Percentiles rank a stretch among this genome's conserved stretches.
Evolutionary conservation across 2,888 invertebrate genomes (phyloP).

Genomic region (Napeogenes inachia): DNA sequence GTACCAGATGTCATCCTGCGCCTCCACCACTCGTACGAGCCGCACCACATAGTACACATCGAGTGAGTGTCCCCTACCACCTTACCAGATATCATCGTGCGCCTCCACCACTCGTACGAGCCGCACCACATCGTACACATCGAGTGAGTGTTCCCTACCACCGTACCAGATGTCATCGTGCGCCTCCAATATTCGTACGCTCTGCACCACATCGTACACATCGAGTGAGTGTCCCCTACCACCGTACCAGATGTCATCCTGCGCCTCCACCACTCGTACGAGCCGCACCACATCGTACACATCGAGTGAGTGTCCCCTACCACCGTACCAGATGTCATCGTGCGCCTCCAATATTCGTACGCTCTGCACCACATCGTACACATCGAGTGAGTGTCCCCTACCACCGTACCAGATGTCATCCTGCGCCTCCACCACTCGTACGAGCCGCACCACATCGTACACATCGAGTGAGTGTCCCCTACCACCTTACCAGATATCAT

Average conservation of each 20-base stretch:
- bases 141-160: conserved; percentile 82
- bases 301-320: conserved; percentile 83
- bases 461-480: conserved; percentile 78
- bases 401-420: conserved; percentile 84
- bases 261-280: conserved; percentile 90
- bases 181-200: conserved; percentile 91
- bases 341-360: conserved; percentile 90
- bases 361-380: conserved; percentile 91
- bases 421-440: conserved; percentile 92
- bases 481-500: conserved; percentile 85
- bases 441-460: conserved; percentile 89
- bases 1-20: conserved; percentile 87
- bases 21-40: conserved; percentile 91
- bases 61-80: conserved; percentile 82
- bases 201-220: conserved; percentile 89
- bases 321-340: conserved; percentile 84
- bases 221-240: conserved; percentile 83
- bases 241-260: conserved; percentile 86
- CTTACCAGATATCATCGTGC: conserved; percentile 86
- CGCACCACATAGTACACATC: conserved; percentile 90
- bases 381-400: conserved; percentile 81
- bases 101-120: conserved; percentile 90
- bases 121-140: conserved; percentile 91
- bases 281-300: conserved; percentile 90
- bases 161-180: conserved; percentile 86